Evolutionary conservation across 2,113 vertebrate species (phyloP).

Genomic region (Leiothrix lutea): DNA sequence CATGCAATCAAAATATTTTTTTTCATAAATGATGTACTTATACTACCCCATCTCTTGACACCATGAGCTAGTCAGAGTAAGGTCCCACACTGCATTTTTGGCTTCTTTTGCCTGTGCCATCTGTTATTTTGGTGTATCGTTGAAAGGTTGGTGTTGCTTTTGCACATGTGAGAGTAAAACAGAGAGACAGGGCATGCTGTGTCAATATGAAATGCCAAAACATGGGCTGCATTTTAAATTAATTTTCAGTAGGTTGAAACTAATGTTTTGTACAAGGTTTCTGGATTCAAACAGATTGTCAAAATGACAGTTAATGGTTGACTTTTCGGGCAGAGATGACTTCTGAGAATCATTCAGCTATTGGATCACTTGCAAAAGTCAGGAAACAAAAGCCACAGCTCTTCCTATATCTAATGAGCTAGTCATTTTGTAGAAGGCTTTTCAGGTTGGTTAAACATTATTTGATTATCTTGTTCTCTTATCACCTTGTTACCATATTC

Average conservation of each 20-base stretch:
- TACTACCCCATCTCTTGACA: not conserved
- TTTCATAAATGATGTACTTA: not conserved
- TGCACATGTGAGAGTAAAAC: slow-evolving; percentile 47
- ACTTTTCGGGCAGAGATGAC: not conserved
- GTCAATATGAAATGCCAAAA: slow-evolving; percentile 16
- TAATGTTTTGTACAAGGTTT: not conserved
- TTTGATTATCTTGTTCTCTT: not conserved
- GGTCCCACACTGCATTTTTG: not conserved
- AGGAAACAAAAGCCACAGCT: not conserved
- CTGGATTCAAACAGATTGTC: not conserved
- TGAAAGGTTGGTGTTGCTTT: slow-evolving; percentile 38
- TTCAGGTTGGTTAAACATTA: not conserved
- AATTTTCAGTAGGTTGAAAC: not conserved
- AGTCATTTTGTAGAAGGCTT: not conserved
- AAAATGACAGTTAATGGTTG: not conserved
- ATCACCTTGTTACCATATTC: not conserved
- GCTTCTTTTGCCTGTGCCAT: slow-evolving; percentile 40
- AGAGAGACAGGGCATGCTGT: slow-evolving; percentile 22
- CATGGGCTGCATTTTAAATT: slow-evolving; percentile 24
- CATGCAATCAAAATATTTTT: not conserved
- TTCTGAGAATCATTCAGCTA: not conserved
- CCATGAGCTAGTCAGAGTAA: not conserved
- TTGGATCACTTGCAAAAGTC: not conserved
- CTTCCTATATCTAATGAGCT: not conserved
- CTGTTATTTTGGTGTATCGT: slow-evolving; percentile 40